Conservation (phyloP, 2,888 invertebrate genomes). For the Linnaemya vulpina region DNA sequence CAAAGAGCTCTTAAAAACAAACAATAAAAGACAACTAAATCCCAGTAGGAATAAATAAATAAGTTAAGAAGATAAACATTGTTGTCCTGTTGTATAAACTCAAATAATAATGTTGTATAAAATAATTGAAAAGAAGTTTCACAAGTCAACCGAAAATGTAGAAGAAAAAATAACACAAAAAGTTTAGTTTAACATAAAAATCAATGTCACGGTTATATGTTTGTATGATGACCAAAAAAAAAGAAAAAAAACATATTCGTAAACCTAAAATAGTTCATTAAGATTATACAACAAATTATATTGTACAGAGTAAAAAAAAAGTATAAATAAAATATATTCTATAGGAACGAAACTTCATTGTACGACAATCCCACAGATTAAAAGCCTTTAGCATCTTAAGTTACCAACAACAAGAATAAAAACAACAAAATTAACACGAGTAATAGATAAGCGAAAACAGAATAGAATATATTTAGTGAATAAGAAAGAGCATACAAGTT, state of each 20-base stretch:
- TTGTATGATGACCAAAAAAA: background rate
- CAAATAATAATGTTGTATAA: slow-evolving; percentile 31
- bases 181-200: background rate
- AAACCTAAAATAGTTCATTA: slow-evolving; percentile 52
- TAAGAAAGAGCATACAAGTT: slow-evolving; percentile 29
- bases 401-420: slow-evolving; percentile 52
- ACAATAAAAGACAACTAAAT: slow-evolving; percentile 67
- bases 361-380: slow-evolving; percentile 82
- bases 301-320: slow-evolving; percentile 27
- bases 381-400: slow-evolving; percentile 77
- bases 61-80: slow-evolving; percentile 59
- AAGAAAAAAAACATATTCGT: slow-evolving; percentile 5
- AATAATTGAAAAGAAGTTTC: slow-evolving; percentile 51
- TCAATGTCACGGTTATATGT: background rate
- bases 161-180: slow-evolving; percentile 21
- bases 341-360: slow-evolving; percentile 63
- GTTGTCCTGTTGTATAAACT: slow-evolving; percentile 50
- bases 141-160: slow-evolving; percentile 22
- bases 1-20: slow-evolving; percentile 64
- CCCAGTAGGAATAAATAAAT: slow-evolving; percentile 72
- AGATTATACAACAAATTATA: slow-evolving; percentile 34
- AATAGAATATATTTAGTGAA: slow-evolving; percentile 15
- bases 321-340: slow-evolving; percentile 15
- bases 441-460: slow-evolving; percentile 3
- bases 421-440: background rate